Evolutionary conservation across 2,888 invertebrate genomes (phyloP).

Genomic region (Portevinia maculata): DNA sequence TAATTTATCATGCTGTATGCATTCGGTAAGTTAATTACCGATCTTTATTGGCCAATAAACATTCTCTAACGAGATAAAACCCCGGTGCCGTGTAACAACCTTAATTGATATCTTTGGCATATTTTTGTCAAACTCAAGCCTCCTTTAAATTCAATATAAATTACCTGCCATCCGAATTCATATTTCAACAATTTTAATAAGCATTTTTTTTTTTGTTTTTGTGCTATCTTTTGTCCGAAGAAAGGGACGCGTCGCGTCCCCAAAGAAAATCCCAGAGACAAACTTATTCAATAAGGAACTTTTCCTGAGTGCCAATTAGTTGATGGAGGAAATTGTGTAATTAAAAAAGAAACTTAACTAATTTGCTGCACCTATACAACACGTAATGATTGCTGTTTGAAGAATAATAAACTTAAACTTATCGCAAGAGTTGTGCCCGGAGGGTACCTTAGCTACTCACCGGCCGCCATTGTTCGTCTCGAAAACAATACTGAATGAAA

Average conservation of each 20-base stretch:
- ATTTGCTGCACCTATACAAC: conserved; percentile 35
- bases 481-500: not conserved
- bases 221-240: no score
- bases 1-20: no score
- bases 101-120: no score
- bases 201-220: no score
- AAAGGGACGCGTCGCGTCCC: not conserved
- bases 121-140: no score
- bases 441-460: not conserved
- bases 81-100: no score
- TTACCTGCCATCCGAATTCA: no score
- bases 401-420: conserved; percentile 8
- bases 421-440: not conserved
- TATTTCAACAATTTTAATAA: no score
- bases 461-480: not conserved
- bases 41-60: no score
- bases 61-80: no score
- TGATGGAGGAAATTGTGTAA: conserved; percentile 23
- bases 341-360: conserved; percentile 41
- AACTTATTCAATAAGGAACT: conserved; percentile 58
- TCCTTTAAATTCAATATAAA: no score
- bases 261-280: conserved; percentile 11
- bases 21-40: no score
- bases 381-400: conserved; percentile 24
- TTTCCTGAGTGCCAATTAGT: conserved; percentile 47